phyloP scores from a whole-genome alignment of 2,888 invertebrate genomes.

The Alloscopus bannaensis region DNA sequence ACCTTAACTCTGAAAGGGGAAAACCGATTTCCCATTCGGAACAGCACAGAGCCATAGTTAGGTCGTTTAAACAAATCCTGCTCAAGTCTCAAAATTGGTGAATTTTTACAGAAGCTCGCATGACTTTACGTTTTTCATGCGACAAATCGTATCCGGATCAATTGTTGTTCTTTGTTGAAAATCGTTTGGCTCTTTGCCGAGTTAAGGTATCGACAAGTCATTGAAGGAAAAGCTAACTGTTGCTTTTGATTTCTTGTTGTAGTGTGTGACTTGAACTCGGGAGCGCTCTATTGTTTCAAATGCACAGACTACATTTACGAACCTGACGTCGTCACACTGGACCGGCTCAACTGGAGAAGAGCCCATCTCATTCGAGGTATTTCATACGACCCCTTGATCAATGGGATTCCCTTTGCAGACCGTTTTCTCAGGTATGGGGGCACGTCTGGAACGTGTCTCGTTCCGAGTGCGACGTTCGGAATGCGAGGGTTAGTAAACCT shows the following conservation, averaged over 20 bases:
- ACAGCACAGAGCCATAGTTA: no score
- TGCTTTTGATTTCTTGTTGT: constrained; percentile 58
- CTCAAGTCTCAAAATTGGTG: no score
- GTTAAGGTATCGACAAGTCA: not conserved
- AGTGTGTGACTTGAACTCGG: constrained; percentile 91
- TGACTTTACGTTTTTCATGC: no score
- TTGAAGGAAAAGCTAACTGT: not conserved
- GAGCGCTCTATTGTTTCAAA: constrained; percentile 90
- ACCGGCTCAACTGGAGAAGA: constrained; percentile 74
- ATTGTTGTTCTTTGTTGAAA: no score
- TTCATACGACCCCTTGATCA: constrained; percentile 75
- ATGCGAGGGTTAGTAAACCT: constrained; percentile 95
- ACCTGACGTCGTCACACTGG: constrained; percentile 79
- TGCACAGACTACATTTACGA: constrained; percentile 97
- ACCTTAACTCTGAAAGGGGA: no score
- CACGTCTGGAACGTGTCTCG: constrained; percentile 44
- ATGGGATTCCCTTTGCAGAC: constrained; percentile 87
- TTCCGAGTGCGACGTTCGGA: constrained; percentile 77
- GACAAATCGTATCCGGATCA: no score
- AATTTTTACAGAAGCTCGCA: no score
- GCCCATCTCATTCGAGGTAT: constrained; percentile 67
- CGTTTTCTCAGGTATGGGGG: constrained; percentile 80
- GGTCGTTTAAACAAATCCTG: no score
- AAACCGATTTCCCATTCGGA: no score
- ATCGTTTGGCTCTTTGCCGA: constrained; percentile 30